These are phyloP conservation scores for Antedon bifida DNA, from an alignment of 35 echinoderm and acorn worm genomes.

Conservation along the genomic window DNA sequence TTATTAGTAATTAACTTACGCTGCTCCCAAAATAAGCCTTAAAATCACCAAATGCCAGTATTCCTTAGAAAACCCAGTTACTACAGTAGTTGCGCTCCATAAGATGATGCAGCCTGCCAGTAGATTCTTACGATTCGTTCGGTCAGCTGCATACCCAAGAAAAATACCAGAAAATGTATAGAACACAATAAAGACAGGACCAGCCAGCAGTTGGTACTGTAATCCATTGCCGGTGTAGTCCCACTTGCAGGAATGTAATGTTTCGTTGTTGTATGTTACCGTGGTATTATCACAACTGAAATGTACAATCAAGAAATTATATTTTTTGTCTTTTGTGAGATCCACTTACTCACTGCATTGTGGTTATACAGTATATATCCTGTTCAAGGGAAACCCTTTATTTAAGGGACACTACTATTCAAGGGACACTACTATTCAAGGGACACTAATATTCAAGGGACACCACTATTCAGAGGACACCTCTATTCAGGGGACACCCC, in stretches of 20 bases:
- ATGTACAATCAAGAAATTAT: no score
- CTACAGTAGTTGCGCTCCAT: slow-evolving; percentile 55
- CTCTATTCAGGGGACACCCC: no score
- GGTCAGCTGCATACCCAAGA: slow-evolving; percentile 56
- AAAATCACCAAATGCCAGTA: slow-evolving; percentile 77
- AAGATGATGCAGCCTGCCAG: slow-evolving; percentile 44
- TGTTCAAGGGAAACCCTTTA: no score
- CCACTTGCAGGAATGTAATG: slow-evolving; percentile 40
- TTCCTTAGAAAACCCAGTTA: slow-evolving; percentile 66
- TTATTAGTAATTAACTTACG: slow-evolving; percentile 21
- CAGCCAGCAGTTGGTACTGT: slow-evolving; percentile 68
- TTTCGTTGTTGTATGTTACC: not conserved
- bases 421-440: no score
- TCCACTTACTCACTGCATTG: no score
- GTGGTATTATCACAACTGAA: no score
- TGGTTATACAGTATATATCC: no score
- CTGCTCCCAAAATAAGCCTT: slow-evolving; percentile 49
- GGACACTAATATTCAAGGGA: no score
- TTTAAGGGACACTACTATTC: no score
- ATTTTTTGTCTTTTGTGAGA: no score
- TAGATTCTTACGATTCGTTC: slow-evolving; percentile 62
- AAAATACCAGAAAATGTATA: slow-evolving; percentile 63
- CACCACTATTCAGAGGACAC: no score
- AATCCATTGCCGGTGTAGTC: slow-evolving; percentile 50
- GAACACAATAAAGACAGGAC: slow-evolving; percentile 59